Evolutionary conservation across 2,797 vertebrate genomes (phyloP).

Genomic region (Trichosurus vulpecula): DNA sequence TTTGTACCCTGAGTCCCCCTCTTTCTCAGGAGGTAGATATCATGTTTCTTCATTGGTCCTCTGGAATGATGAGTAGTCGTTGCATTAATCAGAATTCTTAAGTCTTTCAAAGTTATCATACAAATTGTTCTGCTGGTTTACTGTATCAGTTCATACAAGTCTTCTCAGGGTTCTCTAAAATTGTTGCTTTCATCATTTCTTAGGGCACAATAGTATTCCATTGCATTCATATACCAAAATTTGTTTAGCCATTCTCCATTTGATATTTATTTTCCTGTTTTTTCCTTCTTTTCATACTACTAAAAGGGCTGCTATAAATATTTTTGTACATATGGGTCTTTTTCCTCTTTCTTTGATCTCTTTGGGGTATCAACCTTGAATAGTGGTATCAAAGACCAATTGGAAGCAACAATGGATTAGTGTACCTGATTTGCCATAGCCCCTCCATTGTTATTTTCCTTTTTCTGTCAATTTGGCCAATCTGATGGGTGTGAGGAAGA

Average conservation of each 20-base stretch:
- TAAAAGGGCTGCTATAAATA: not conserved
- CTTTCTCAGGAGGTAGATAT: not conserved
- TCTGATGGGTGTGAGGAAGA: not conserved
- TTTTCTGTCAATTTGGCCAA: not conserved
- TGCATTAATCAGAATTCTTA: not conserved
- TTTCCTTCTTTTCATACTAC: not conserved
- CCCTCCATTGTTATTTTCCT: not conserved
- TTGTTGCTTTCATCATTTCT: not conserved
- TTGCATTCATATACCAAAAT: not conserved
- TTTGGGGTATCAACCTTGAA: not conserved
- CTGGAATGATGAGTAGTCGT: not conserved
- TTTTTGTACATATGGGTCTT: not conserved
- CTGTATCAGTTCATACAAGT: not conserved
- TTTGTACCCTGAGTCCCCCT: not conserved
- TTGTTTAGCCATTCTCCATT: not conserved
- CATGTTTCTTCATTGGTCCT: not conserved
- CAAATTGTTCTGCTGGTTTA: not conserved
- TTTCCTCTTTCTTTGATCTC: not conserved
- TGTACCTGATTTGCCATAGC: not conserved
- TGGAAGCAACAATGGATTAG: not conserved
- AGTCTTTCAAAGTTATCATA: not conserved
- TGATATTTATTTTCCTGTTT: not conserved
- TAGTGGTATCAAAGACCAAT: not conserved
- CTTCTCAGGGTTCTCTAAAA: not conserved
- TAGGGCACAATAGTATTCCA: not conserved